Evolutionary conservation across 92 coral and sea anemone genomes (phyloP), one percentile per base, ranked within the genome.

Genomic region (Porites cylindrica): DNA sequence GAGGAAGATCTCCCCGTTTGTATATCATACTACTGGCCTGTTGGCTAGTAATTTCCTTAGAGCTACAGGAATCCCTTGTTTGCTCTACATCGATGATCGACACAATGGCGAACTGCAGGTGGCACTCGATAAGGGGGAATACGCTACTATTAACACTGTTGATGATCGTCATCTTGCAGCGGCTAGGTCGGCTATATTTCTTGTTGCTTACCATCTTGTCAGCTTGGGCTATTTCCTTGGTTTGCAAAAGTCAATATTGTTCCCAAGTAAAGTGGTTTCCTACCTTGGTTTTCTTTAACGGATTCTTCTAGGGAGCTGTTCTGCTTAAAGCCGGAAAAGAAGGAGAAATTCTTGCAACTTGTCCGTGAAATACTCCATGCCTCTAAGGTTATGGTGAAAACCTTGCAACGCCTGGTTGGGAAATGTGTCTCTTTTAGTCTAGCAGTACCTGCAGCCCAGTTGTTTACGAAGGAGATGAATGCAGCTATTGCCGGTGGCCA

Each of bases 271-370:
- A 23, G 52, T 59, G 51, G 26, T 90, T 85, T 2, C 29, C 29
- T 26, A 26, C 29, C 29, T 26, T 26, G 29, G 29, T 26, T 26
- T 26, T 21, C 23, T 60, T 80, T 85, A 65, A 71, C 80, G 24
- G 93, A 90, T 65, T 90, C 93, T 16, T 16, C 76, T 14, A 18
- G 76, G 7, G 19, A 65, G 87, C 87, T 72, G 63, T 90, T 90
- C 66, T 70, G 19, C 53, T 62, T 89, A 47, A 78, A 68, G 24
- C 88, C 89, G 3, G 83, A 59, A 56, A 90, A 73, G 84, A 85
- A 43, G n/a, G n/a, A n/a, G n/a, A n/a, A n/a, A n/a, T n/a, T n/a
- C n/a, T n/a, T n/a, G n/a, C n/a, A n/a, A n/a, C n/a, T n/a, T n/a
- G n/a, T n/a, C n/a, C n/a, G n/a, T n/a, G n/a, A n/a, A n/a, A n/a